Base-by-base conservation (phyloP, 64 coral and sea anemone genomes). In the Catalaphyllia jardinei region DNA sequence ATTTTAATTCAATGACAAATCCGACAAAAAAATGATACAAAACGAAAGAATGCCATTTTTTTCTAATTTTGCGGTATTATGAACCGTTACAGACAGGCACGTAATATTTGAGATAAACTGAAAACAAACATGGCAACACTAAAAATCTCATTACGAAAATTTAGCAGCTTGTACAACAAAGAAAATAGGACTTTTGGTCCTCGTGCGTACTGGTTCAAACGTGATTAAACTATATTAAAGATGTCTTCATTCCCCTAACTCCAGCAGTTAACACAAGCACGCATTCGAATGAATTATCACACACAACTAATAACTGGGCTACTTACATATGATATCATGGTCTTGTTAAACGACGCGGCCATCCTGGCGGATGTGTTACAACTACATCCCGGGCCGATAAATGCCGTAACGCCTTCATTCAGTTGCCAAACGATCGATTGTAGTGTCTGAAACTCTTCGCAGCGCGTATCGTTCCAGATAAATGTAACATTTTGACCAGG, bases 301-400 rank as follows among this genome's bases (percentile, higher is more conserved):
- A 39, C 93, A 91, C 93, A 94, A 91, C 74, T 2, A 65, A 30
- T 20, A 87, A 89, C 2, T 31, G 31, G 57, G 51, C 27, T 96
- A 96, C 95, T 96, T 90, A 96, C 95, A 91, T 96, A 96, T 11
- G 95, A 96, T 57, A 97, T 97, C 95, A 97, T 97, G 19, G 95
- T 91, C 18, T 75, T 76, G 71, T 93, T 97, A 54, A 97, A 97
- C 13, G 95, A 92, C 9, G 95, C 95, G 15, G 95, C 95, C 62
- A 78, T 90, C 31, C 95, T 86, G 5, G 95, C 95, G 12, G 95
- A 84, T 1, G 95, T 97, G 27, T 72, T 88, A 62, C 95, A 97
- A 1, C 80, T 93, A 77, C 95, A 97, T 28, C 91, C 95, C 16
- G 95, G 95, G 7, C 95, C 95, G 22, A 97, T 97, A 52, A 97